phyloP scores from a whole-genome alignment of 2,113 vertebrate species.

The Nannobrachium achirus region DNA sequence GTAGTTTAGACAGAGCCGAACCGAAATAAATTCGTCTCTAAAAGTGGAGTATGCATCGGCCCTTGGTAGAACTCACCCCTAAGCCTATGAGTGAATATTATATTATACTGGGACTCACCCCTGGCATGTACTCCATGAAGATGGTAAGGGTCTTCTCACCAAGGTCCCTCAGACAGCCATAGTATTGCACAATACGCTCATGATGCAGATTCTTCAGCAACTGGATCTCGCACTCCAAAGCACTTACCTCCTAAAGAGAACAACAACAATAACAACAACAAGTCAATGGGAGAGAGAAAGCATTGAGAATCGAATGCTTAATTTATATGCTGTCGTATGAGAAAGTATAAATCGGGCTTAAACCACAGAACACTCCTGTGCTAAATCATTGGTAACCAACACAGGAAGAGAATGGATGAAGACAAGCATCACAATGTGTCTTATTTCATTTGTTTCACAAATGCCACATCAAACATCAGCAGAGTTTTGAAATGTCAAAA shows the following conservation, averaged over 20 bases:
- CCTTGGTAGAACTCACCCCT: too few species aligned
- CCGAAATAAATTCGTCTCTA: too few species aligned
- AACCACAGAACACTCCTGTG: too few species aligned
- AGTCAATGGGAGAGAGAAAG: not conserved
- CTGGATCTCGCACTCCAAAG: slow-evolving; percentile 96
- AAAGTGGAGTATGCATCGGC: too few species aligned
- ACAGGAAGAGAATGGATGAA: too few species aligned
- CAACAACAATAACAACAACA: not conserved
- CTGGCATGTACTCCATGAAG: slow-evolving; percentile 99
- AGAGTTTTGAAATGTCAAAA: too few species aligned
- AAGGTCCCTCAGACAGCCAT: slow-evolving; percentile 90
- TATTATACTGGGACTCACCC: slow-evolving; percentile 83
- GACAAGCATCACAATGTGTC: too few species aligned
- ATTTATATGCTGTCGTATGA: too few species aligned
- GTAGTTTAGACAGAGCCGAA: too few species aligned
- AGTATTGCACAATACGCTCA: slow-evolving; percentile 95
- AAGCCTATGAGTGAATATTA: not conserved
- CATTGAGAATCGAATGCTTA: not conserved
- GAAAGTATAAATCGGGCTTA: too few species aligned
- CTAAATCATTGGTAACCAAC: too few species aligned
- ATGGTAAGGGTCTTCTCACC: slow-evolving; percentile 93
- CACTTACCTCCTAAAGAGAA: slow-evolving; percentile 91
- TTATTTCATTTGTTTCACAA: not conserved
- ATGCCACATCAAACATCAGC: not conserved
- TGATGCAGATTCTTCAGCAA: slow-evolving; percentile 95